phyloP scores from a whole-genome alignment of 2,113 vertebrate species.

The Ammospiza caudacuta region DNA sequence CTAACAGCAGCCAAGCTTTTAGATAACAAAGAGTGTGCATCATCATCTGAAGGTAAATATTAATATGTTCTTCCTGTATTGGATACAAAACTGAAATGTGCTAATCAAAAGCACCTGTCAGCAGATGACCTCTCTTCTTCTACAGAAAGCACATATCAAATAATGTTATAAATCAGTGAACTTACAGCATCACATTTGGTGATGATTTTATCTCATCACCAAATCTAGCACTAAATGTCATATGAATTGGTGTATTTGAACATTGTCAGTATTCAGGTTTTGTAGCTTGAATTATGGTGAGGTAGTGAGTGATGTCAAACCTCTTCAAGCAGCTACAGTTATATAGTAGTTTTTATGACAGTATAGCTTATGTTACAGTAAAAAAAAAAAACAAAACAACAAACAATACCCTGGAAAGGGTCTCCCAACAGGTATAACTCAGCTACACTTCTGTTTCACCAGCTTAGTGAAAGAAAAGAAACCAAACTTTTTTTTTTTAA shows the following conservation, averaged over 20 bases:
- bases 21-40: not conserved
- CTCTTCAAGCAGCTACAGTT: not conserved
- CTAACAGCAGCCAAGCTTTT: not conserved
- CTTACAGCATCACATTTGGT: not conserved
- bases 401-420: not conserved
- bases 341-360: not conserved
- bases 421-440: not conserved
- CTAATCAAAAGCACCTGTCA: not conserved
- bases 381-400: not conserved
- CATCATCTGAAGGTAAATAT: not conserved
- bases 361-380: not conserved
- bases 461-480: not conserved
- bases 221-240: not conserved
- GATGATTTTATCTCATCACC: not conserved
- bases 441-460: not conserved
- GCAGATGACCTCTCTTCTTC: not conserved
- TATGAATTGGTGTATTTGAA: not conserved
- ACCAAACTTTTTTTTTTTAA: not conserved
- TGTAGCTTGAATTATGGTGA: not conserved
- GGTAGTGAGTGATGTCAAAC: not conserved
- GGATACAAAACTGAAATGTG: not conserved
- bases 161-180: not conserved
- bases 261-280: not conserved
- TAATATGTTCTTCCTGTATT: not conserved
- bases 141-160: not conserved